These are phyloP conservation scores for Drosophila planitibia DNA, from an alignment of 2,888 invertebrate genomes.

Conservation along the genomic window DNA sequence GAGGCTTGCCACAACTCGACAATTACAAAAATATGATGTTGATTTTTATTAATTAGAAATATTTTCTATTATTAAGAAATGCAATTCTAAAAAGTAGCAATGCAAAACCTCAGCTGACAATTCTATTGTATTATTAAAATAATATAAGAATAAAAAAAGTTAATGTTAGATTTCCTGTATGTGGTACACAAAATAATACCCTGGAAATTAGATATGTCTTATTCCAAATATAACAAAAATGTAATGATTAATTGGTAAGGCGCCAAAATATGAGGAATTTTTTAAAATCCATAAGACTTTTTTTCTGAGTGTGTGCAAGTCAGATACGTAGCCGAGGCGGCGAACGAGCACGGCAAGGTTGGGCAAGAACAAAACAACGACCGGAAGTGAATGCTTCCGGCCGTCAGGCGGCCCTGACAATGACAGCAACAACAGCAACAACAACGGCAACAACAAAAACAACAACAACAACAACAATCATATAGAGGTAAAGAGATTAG, in stretches of 20 bases:
- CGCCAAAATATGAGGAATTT: neutral
- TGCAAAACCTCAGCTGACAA: neutral
- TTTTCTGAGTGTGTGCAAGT: conserved; percentile 1
- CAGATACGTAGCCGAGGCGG: neutral
- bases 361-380: conserved; percentile 1
- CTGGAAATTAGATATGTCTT: too few species aligned
- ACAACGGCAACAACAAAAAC: neutral
- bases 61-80: neutral
- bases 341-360: conserved; percentile 7
- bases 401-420: conserved; percentile 23
- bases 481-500: conserved; percentile 21
- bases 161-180: neutral
- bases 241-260: neutral
- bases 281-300: neutral
- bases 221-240: too few species aligned
- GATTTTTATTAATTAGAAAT: neutral
- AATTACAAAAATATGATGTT: neutral
- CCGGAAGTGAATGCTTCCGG: conserved; percentile 21
- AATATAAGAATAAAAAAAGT: neutral
- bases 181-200: too few species aligned
- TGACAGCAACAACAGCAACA: conserved; percentile 15
- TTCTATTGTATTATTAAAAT: neutral
- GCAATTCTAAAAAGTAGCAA: neutral
- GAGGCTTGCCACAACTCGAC: neutral
- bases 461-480: neutral